Evolutionary conservation across 1,140 invertebrate genomes (phyloP).

Genomic region (Lycorma delicatula): DNA sequence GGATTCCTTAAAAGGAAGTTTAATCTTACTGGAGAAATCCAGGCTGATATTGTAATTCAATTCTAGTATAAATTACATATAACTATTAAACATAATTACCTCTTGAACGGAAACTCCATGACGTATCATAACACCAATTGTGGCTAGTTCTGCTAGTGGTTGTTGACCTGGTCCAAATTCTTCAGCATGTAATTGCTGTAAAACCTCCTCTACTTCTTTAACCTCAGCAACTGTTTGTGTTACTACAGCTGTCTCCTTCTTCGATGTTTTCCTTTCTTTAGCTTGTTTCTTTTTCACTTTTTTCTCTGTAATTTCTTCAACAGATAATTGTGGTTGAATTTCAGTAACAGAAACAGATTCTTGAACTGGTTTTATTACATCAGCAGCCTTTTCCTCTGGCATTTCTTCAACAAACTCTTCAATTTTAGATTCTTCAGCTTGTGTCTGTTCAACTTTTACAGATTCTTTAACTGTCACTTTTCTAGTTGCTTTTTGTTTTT

Average conservation of each 20-base stretch:
- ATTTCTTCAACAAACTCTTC: not conserved
- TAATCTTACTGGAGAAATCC: no score
- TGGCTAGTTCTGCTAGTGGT: slow-evolving; percentile 68
- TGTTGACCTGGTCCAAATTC: slow-evolving; percentile 71
- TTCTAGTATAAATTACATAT: no score
- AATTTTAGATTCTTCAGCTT: not conserved
- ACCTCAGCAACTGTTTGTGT: slow-evolving; percentile 44
- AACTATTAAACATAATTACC: no score
- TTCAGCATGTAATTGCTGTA: slow-evolving; percentile 60
- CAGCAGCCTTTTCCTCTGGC: not conserved
- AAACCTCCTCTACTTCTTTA: slow-evolving; percentile 61
- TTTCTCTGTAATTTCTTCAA: slow-evolving; percentile 38
- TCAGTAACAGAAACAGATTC: slow-evolving; percentile 15
- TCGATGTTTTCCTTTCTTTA: slow-evolving; percentile 33
- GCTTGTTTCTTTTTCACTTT: slow-evolving; percentile 35
- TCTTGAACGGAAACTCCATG: slow-evolving; percentile 65
- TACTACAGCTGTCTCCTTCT: slow-evolving; percentile 39
- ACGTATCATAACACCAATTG: slow-evolving; percentile 63
- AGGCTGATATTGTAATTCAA: no score
- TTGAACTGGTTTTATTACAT: slow-evolving; percentile 1
- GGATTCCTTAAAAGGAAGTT: no score
- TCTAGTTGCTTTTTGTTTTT: slow-evolving; percentile 16
- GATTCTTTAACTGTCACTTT: slow-evolving; percentile 17
- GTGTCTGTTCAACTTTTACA: not conserved
- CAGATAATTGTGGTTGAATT: slow-evolving; percentile 11